Conservation (phyloP, 2,888 invertebrate species). For the Neoitamus cyanurus region DNA sequence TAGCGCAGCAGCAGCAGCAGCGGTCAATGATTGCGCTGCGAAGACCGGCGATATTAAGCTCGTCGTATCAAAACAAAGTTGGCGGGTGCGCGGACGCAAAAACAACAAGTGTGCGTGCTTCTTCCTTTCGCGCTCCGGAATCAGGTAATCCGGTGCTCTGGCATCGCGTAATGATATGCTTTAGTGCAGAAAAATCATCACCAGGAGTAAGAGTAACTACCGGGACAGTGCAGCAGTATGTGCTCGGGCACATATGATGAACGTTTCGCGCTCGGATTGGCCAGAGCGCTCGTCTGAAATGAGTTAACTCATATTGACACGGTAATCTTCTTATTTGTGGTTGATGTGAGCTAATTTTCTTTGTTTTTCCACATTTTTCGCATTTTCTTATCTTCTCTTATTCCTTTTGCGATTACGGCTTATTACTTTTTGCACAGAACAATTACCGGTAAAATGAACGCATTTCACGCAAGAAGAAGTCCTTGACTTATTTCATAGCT, state of each 20-base stretch:
- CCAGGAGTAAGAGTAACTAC: constrained; percentile 21
- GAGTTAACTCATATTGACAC: constrained; percentile 37
- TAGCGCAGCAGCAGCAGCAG: not conserved
- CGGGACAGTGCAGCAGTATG: not conserved
- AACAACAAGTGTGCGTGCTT: not conserved
- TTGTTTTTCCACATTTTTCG: constrained; percentile 31
- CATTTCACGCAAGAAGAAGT: not conserved
- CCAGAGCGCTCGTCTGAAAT: not conserved
- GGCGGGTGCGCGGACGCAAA: not conserved
- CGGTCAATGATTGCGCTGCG: constrained; percentile 15
- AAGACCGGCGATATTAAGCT: not conserved
- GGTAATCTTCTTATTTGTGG: not conserved
- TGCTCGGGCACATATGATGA: not conserved
- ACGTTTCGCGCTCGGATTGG: constrained; percentile 22
- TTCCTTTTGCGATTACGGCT: not conserved
- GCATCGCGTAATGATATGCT: constrained; percentile 31
- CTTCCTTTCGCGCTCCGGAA: not conserved
- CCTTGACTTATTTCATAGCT: not conserved
- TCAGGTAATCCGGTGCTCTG: not conserved
- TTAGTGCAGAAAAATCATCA: constrained; percentile 39
- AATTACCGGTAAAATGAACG: not conserved
- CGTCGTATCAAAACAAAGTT: constrained; percentile 26
- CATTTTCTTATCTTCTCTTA: not conserved
- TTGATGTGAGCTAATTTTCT: constrained; percentile 7
- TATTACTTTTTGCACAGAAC: not conserved